phyloP scores from a whole-genome alignment of 2,888 invertebrate species.

The Griposia aprilina region DNA sequence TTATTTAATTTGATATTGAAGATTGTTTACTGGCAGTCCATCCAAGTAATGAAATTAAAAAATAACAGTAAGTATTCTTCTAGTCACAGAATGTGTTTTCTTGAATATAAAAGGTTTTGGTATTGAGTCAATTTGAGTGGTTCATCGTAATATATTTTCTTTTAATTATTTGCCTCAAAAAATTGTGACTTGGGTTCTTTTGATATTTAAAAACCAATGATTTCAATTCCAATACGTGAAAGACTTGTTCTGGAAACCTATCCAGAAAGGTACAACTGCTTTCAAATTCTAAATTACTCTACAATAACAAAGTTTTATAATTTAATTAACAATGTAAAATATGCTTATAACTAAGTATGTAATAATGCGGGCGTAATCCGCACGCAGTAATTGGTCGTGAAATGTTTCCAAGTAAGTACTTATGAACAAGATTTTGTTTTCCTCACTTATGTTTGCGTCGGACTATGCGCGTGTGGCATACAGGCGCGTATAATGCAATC shows the following conservation, averaged over 20 bases:
- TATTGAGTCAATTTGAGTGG: background rate
- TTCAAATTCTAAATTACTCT: constrained; percentile 14
- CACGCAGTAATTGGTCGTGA: constrained; percentile 49
- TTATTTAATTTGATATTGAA: constrained; percentile 58
- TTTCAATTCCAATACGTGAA: constrained; percentile 9
- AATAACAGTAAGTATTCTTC: constrained; percentile 33
- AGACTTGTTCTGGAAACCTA: background rate
- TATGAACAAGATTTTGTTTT: constrained; percentile 87
- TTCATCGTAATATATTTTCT: background rate
- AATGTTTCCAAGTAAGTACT: constrained; percentile 67
- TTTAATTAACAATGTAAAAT: constrained; percentile 28
- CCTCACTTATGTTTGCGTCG: constrained; percentile 88
- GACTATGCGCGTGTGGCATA: constrained; percentile 83
- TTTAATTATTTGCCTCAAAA: constrained; percentile 30
- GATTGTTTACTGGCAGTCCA: constrained; percentile 63
- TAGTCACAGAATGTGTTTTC: background rate
- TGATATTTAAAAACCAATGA: background rate
- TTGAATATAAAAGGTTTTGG: background rate
- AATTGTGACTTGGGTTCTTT: constrained; percentile 7
- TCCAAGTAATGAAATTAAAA: background rate
- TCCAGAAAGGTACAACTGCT: background rate
- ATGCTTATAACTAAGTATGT: constrained; percentile 28
- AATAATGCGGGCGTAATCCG: constrained; percentile 47
- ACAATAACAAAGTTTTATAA: constrained; percentile 51
- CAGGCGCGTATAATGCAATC: constrained; percentile 91